Base-by-base conservation (phyloP, 2,113 vertebrate genomes). In the Gallinago undulata region DNA sequence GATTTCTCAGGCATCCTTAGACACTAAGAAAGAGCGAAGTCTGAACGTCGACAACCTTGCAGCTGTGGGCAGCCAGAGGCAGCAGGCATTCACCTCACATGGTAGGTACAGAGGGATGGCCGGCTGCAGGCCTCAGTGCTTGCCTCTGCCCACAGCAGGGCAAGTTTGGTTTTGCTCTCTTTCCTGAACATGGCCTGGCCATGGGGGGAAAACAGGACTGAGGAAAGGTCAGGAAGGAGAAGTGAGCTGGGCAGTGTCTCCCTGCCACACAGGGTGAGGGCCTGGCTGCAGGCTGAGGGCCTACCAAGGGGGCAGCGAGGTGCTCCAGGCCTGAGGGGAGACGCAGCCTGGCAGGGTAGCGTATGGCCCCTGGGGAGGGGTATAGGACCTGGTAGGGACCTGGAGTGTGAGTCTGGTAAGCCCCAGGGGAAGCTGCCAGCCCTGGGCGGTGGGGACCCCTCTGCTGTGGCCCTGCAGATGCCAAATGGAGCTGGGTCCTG, bases 401-500 rank as follows among this genome's bases (percentile, higher is more conserved):
- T 33, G 16, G 7, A 8, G 27, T 24, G 50, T 2, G 0, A 23
- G 48, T 10, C 57, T 1, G 1, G 31, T 23, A 31, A 57, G 27
- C 27, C 13, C 2, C 17, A 6, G 63, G 14, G 68, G 31, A 24
- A 10, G 23, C 43, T 19, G 27, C 28, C 43, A 10, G 30, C 14
- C 16, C 59, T 0, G 0, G 45, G 19, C 2, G 0, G 31, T 3
- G 35, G 27, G 11, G 17, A 35, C 4, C 11, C 19, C 17, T 6
- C 1, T 8, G 19, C 23, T 35, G 10, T 1, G 1, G 62, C 35
- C 43, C 35, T 50, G 67, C 2, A 1, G 39, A 43, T 31, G 11
- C 47, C 1, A 1, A n/a, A 28, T 3, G 10, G 9, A 9, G 27
- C 22, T 2, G 1, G 11, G 27, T 27, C 8, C 47, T 1, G 0